A percentile compares a stretch with the other conserved stretches of the same genome.
phyloP scores from a whole-genome alignment of 1,140 invertebrate species.

The Gonatopus flavifemur region DNA sequence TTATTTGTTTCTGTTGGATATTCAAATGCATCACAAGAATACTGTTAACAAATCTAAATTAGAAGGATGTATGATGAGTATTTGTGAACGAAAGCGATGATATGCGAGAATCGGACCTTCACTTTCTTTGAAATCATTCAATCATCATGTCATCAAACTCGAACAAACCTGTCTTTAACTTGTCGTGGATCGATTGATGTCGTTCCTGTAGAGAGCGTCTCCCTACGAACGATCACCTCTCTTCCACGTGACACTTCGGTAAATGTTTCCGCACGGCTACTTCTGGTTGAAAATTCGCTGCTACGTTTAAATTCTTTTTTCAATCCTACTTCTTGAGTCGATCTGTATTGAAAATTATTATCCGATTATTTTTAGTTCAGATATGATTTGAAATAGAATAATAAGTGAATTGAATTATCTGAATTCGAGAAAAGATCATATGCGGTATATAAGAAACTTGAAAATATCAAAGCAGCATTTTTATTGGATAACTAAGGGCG shows the following conservation, averaged over 20 bases:
- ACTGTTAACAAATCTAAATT: background rate
- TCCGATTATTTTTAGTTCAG: too few species aligned
- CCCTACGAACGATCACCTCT: slow-evolving; percentile 52
- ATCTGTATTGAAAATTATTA: too few species aligned
- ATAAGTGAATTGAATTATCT: too few species aligned
- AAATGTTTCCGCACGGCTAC: slow-evolving; percentile 49
- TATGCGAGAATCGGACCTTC: too few species aligned
- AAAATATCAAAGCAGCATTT: too few species aligned
- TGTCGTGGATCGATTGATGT: slow-evolving; percentile 52
- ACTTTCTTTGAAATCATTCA: too few species aligned
- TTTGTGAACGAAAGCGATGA: slow-evolving; percentile 1
- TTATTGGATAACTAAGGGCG: too few species aligned
- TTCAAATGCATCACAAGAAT: background rate
- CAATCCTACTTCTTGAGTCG: slow-evolving; percentile 46
- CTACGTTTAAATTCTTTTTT: slow-evolving; percentile 53
- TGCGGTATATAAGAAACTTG: too few species aligned
- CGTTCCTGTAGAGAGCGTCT: slow-evolving; percentile 38
- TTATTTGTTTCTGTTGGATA: too few species aligned
- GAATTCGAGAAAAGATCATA: too few species aligned
- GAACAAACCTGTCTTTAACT: slow-evolving; percentile 55
- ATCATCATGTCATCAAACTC: slow-evolving; percentile 1
- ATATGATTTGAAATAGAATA: too few species aligned
- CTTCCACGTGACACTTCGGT: slow-evolving; percentile 48
- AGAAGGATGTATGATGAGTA: background rate
- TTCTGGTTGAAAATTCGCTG: slow-evolving; percentile 48